Conservation (phyloP, 2,797 vertebrate species). For the Cirrhinus molitorella region DNA sequence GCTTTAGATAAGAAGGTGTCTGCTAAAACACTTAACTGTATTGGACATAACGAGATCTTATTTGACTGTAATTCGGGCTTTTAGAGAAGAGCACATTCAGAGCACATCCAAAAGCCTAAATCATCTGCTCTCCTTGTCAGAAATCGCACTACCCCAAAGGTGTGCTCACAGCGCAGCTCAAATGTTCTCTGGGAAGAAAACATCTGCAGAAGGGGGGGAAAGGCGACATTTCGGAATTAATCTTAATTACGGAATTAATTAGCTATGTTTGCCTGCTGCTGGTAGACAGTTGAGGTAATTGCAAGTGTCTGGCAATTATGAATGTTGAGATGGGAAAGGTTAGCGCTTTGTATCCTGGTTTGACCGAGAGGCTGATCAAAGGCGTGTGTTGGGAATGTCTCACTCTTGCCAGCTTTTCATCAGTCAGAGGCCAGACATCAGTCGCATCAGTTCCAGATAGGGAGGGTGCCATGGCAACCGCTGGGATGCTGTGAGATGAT, state of each 20-base stretch:
- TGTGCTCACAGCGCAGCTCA: constrained; percentile 32
- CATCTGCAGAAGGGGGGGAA: constrained; percentile 60
- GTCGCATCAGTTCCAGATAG: constrained; percentile 20
- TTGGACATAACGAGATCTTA: constrained; percentile 6
- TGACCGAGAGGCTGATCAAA: constrained; percentile 61
- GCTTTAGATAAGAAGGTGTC: constrained; percentile 1
- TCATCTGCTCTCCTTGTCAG: constrained; percentile 8
- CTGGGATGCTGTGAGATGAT: constrained; percentile 27
- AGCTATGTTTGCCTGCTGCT: constrained; percentile 61
- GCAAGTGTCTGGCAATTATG: constrained; percentile 62
- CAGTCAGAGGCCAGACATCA: constrained; percentile 54
- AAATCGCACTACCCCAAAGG: constrained; percentile 4
- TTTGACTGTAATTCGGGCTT: not conserved
- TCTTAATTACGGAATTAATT: constrained; percentile 75
- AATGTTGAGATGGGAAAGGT: constrained; percentile 57
- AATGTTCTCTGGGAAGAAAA: constrained; percentile 61
- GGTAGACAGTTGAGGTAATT: constrained; percentile 61
- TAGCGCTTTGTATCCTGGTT: constrained; percentile 52
- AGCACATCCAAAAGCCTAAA: not conserved
- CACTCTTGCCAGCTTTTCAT: constrained; percentile 32
- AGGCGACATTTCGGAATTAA: constrained; percentile 72
- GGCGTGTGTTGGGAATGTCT: constrained; percentile 54
- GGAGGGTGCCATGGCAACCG: constrained; percentile 52
- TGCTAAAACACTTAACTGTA: constrained; percentile 20
- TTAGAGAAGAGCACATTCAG: constrained; percentile 1